These are phyloP conservation scores for Castor canadensis DNA, from an alignment of 2,113 vertebrate species.

Conservation along the genomic window DNA sequence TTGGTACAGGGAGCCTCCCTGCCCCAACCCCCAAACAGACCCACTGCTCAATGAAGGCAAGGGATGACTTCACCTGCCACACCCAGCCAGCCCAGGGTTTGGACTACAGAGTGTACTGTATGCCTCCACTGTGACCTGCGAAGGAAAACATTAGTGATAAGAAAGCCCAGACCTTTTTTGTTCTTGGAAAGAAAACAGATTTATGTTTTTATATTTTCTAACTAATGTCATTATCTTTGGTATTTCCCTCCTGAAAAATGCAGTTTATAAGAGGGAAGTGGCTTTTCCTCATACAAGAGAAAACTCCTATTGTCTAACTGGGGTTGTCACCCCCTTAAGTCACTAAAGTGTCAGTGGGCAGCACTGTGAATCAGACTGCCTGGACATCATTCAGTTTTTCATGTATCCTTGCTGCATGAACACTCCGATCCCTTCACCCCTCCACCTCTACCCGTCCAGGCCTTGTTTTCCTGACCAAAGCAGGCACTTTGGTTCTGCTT, in stretches of 20 bases:
- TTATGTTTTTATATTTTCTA: neutral
- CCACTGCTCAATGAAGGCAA: neutral
- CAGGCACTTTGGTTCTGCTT: neutral
- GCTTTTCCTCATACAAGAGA: neutral
- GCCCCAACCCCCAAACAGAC: neutral
- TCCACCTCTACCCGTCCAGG: neutral
- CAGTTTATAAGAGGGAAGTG: neutral
- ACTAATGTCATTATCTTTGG: neutral
- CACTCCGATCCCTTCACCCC: neutral
- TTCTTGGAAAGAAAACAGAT: neutral
- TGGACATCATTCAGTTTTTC: neutral
- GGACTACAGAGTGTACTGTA: neutral
- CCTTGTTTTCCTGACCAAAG: neutral
- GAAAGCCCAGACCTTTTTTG: neutral
- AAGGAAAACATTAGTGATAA: neutral
- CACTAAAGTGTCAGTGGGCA: neutral
- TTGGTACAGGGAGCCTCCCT: neutral
- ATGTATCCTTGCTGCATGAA: neutral
- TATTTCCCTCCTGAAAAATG: neutral
- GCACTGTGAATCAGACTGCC: neutral
- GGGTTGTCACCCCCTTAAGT: neutral
- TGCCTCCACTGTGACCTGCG: neutral
- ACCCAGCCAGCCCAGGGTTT: neutral
- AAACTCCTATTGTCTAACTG: neutral
- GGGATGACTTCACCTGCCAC: slow-evolving; percentile 18